Conservation (phyloP, 1,140 invertebrate species). For the Globodera rostochiensis region DNA sequence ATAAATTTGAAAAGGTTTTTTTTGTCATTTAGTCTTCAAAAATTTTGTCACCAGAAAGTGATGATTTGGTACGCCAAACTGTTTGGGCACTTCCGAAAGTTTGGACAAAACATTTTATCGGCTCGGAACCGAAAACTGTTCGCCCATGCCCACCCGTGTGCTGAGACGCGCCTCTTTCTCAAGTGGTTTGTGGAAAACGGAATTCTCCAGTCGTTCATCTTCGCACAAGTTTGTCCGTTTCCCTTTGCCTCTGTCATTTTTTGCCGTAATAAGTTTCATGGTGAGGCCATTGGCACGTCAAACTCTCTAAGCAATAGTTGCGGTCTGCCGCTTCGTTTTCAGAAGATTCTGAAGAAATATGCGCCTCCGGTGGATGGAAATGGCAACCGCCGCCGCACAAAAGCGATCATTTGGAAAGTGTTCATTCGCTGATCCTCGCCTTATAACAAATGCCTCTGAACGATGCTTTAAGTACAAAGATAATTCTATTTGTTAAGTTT, state of each 20-base stretch:
- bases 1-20: slow-evolving; percentile 50
- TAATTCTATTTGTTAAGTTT: no score
- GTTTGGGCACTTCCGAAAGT: slow-evolving; percentile 44
- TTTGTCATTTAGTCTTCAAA: no score
- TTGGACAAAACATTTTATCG: slow-evolving; percentile 42
- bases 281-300: not conserved
- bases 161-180: slow-evolving; percentile 40
- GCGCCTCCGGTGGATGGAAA: slow-evolving; percentile 42
- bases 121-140: slow-evolving; percentile 48
- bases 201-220: slow-evolving; percentile 42
- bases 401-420: slow-evolving; percentile 44
- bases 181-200: slow-evolving; percentile 45
- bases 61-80: slow-evolving; percentile 51
- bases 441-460: no score
- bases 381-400: slow-evolving; percentile 47
- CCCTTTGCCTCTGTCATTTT: not conserved
- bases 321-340: slow-evolving; percentile 33
- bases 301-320: not conserved
- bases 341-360: slow-evolving; percentile 48
- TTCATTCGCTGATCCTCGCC: slow-evolving; percentile 37
- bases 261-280: not conserved
- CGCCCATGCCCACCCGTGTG: slow-evolving; percentile 40
- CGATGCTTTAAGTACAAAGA: no score
- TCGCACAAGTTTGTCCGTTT: slow-evolving; percentile 23
- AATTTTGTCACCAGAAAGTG: slow-evolving; percentile 23